A percentile compares a stretch with the other conserved stretches of the same genome.
Evolutionary conservation across 2,113 vertebrate genomes (phyloP).

Genomic region (Pheucticus melanocephalus): DNA sequence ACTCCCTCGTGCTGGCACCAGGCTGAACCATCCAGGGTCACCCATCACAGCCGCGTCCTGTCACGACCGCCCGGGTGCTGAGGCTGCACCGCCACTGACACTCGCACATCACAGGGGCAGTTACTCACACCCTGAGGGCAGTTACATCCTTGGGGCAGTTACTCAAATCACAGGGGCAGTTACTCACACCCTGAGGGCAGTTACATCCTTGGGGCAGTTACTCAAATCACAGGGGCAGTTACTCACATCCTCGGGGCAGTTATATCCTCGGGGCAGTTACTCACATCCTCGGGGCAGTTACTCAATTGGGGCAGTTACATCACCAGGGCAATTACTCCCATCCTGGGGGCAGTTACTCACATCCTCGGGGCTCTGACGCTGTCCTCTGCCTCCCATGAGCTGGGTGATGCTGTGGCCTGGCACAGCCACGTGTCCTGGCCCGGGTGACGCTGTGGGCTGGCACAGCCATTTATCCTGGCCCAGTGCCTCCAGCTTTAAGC

Average conservation of each 20-base stretch:
- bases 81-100: not conserved
- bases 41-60: rapidly evolving
- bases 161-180: no score
- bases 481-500: not conserved
- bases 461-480: rapidly evolving
- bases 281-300: no score
- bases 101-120: not conserved
- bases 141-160: no score
- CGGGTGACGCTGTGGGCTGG: rapidly evolving
- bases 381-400: rapidly evolving
- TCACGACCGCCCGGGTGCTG: rapidly evolving
- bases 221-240: no score
- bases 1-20: rapidly evolving
- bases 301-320: no score
- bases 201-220: no score
- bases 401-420: not conserved
- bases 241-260: no score
- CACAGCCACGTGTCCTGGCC: no score
- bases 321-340: no score
- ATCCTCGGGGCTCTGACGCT: rapidly evolving
- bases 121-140: not conserved
- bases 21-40: not conserved
- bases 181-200: no score
- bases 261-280: no score
- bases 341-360: not conserved